phyloP scores from a whole-genome alignment of 2,113 vertebrate genomes.

The Dissostichus mawsoni region DNA sequence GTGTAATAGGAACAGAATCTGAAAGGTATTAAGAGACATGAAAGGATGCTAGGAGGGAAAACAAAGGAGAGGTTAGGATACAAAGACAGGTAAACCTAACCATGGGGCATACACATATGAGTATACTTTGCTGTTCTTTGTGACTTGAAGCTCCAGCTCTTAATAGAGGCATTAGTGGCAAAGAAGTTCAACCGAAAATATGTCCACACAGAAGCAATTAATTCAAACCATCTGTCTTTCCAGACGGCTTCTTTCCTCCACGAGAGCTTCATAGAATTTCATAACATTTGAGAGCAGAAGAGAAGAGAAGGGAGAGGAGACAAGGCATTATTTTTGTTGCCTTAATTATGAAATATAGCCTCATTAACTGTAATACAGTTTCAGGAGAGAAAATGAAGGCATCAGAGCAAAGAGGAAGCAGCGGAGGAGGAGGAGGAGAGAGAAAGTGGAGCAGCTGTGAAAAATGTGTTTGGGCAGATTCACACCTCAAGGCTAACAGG shows the following conservation, averaged over 20 bases:
- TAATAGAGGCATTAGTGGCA: background rate
- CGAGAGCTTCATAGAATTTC: slow-evolving; percentile 22
- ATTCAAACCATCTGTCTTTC: slow-evolving; percentile 13
- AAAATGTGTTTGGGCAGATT: slow-evolving; percentile 19
- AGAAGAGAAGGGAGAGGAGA: slow-evolving; percentile 22
- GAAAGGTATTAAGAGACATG: background rate
- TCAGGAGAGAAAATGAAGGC: slow-evolving; percentile 19
- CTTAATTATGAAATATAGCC: slow-evolving; percentile 66
- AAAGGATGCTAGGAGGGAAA: background rate
- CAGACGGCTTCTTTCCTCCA: slow-evolving; percentile 1
- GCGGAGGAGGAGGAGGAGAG: background rate
- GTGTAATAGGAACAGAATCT: background rate
- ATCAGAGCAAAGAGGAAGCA: background rate
- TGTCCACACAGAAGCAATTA: slow-evolving; percentile 41
- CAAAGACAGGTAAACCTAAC: slow-evolving; percentile 8
- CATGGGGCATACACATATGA: slow-evolving; percentile 7
- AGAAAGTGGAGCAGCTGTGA: slow-evolving; percentile 24
- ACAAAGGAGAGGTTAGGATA: background rate
- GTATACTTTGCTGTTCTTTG: background rate
- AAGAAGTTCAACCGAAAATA: slow-evolving; percentile 26
- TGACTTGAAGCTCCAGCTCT: background rate
- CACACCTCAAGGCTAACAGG: slow-evolving; percentile 16
- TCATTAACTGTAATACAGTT: slow-evolving; percentile 33
- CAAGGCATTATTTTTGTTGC: slow-evolving; percentile 31
- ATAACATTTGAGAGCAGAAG: slow-evolving; percentile 48